Conservation (phyloP, 2,888 invertebrate species). For the Xestia c-nigrum region DNA sequence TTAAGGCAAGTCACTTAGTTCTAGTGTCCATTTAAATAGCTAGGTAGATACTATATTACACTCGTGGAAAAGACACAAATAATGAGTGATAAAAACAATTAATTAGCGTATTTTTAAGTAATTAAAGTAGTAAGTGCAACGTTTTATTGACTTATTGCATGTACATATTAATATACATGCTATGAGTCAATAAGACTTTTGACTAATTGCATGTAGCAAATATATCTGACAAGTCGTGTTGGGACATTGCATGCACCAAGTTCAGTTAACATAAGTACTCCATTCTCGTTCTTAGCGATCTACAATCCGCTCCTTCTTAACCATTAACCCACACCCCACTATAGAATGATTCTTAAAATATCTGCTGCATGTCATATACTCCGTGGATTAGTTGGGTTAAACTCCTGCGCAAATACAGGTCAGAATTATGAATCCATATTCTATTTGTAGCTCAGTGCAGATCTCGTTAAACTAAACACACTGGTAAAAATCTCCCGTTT, state of each 20-base stretch:
- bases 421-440: conserved; percentile 54
- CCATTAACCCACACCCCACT: conserved; percentile 33
- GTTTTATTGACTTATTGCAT: neutral
- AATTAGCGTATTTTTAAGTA: neutral
- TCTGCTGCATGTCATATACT: conserved; percentile 67
- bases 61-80: too few species aligned
- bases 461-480: conserved; percentile 51
- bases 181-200: neutral
- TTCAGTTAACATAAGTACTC: neutral
- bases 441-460: conserved; percentile 55
- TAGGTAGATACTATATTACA: too few species aligned
- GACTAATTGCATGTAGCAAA: neutral
- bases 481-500: conserved; percentile 36
- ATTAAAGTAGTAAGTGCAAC: neutral
- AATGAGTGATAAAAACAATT: too few species aligned
- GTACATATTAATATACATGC: neutral
- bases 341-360: conserved; percentile 70
- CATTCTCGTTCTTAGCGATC: neutral
- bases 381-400: conserved; percentile 60
- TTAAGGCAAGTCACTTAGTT: too few species aligned
- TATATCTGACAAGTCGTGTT: neutral
- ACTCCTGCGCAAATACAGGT: conserved; percentile 63
- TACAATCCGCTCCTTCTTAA: conserved; percentile 26
- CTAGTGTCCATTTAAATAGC: too few species aligned
- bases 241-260: neutral